Base-by-base conservation (phyloP, 2,113 vertebrate species). In the Alaudala cheleensis region DNA sequence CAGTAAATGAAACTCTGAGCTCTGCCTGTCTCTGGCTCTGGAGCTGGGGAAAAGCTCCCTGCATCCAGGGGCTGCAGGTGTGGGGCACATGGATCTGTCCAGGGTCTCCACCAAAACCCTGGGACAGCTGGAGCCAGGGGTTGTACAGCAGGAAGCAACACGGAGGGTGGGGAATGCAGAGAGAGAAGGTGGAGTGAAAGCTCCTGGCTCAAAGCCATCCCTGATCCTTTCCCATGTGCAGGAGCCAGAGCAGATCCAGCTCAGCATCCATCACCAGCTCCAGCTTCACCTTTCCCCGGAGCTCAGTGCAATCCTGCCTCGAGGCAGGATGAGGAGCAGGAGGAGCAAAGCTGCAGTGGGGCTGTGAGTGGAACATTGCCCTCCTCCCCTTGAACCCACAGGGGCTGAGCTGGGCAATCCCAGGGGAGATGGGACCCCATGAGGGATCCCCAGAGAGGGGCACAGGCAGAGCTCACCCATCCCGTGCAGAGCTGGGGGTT, bases 101-200 rank as follows among this genome's bases (percentile, higher is more conserved):
- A 44, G n/a, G 53, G 3, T 71, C 37, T 26, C 17, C 6, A 2
- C 10, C 1, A 1, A 29, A 44, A 23, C 15, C 3, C 2, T 10
- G 76, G 49, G 19, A 64, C 1, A 17, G 21, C 0, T 8, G 2
- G 37, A 23, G 14, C 6, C n/a, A 16, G 47, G 44, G 8, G 9
- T 9, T 42, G 31, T 16, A 11, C 9, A 53, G 49, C 23, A 54
- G 50, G 61, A 45, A 50, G 10, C 14, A 7, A 9, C 60, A 53
- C 0, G 0, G 33, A 31, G 53, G 33, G 20, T 14, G n/a, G 47
- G 42, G 51, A 77, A 11, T 3, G 16, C 8, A 11, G 23, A 6
- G 53, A 24, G 40, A 61, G 28, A 39, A 74, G 54, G n/a, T 13
- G 1, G 21, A 51, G 19, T 0, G 0, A 66, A 62, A 78, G 7